Evolutionary conservation across 64 coral and sea anemone species (phyloP), one percentile per base, ranked within the genome.

Genomic region (Dendrophyllia cribrosa): DNA sequence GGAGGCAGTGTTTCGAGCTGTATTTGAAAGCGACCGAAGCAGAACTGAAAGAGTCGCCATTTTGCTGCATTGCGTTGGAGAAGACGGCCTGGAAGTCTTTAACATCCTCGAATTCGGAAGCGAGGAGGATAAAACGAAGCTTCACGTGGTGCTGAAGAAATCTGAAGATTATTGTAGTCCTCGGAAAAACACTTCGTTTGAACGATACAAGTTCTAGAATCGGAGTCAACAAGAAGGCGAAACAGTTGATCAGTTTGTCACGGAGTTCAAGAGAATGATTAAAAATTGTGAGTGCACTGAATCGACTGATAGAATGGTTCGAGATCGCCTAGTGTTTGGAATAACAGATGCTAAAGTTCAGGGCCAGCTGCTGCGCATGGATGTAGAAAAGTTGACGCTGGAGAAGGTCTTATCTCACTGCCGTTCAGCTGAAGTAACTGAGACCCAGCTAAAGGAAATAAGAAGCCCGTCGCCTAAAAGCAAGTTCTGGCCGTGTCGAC

Each of bases 191-290:
- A 92, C 80, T 20, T 80, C 86, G 8, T 92, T 86, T 16, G 59
- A 92, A 62, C 16, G 81, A 48, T 92, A 92, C 56, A 58, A 50
- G 45, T 86, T 92, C 23, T 85, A 66, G 79, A 67, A 86, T 20
- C 65, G 44, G 9, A 86, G 66, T 65, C 71, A 92, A 7, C 66
- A 86, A 55, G 90, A 92, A 52, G 90, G 70, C 0, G 55, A 86
- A 20, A 63, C 89, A 20, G 56, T 91, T 13, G 51, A 61, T 25
- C 78, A 91, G 13, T 84, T 82, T 23, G 83, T 91, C 17, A 91
- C 66, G 1, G 77, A 91, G 16, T 47, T 91, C 26, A 91, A 91
- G 51, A 91, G 44, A 82, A 59, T 76, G 51, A 75, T 45, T 1
- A 91, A 83, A 7, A 72, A 62, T 9, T 91, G 89, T 13, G 68